These are phyloP conservation scores for Muscidifurax raptorellus DNA, from an alignment of 1,140 invertebrate genomes.

Conservation along the genomic window DNA sequence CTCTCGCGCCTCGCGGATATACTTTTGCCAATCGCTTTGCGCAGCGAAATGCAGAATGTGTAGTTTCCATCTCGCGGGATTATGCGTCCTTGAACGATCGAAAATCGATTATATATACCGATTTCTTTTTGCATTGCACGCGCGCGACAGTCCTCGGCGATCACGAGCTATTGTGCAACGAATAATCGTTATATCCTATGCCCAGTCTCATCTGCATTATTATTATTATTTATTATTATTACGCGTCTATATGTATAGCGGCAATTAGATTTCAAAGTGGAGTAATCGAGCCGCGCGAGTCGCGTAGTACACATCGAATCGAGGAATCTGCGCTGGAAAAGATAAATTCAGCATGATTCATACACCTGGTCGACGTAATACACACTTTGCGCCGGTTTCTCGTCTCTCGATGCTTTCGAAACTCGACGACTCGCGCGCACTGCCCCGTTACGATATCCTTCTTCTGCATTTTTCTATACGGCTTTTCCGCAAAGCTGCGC, in stretches of 20 bases:
- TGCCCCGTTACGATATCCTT: not conserved
- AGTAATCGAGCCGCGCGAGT: no score
- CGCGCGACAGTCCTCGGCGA: no score
- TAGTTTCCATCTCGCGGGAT: no score
- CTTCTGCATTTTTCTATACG: not conserved
- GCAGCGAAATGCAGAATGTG: no score
- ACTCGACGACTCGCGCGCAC: not conserved
- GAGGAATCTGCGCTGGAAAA: conserved; percentile 6
- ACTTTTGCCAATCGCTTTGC: no score
- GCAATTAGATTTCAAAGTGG: not conserved
- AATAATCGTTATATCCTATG: no score
- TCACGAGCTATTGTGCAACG: no score
- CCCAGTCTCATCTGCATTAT: no score
- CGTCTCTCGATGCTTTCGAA: conserved; percentile 24
- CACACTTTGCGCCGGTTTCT: not conserved
- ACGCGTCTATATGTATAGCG: not conserved
- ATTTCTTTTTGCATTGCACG: not conserved
- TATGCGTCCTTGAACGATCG: not conserved
- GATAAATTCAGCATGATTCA: conserved; percentile 44
- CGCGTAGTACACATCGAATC: not conserved
- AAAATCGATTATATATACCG: not conserved
- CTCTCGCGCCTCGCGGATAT: no score
- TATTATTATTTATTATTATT: no score
- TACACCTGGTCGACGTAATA: conserved; percentile 32
- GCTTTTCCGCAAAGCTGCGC: no score